Conservation (phyloP, 2,797 vertebrate genomes). For the Tympanoctomys barrerae region DNA sequence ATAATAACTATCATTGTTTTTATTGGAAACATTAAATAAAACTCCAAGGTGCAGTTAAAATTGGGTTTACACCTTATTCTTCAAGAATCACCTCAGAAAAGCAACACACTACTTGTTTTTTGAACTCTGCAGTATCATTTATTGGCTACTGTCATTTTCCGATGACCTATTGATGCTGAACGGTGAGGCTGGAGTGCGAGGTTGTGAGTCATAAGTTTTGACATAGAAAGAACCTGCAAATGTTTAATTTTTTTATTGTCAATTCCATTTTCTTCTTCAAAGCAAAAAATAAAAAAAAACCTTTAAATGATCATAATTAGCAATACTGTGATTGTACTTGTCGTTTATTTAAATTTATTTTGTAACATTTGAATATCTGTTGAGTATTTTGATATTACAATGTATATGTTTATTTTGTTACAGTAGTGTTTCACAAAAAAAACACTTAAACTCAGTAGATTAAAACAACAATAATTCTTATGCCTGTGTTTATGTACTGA, state of each 20-base stretch:
- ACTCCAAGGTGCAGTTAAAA: conserved; percentile 8
- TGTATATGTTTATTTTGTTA: neutral
- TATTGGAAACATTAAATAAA: neutral
- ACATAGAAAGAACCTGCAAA: neutral
- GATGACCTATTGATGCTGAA: neutral
- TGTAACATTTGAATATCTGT: neutral
- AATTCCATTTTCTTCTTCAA: neutral
- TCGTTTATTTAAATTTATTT: conserved; percentile 39
- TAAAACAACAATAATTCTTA: neutral
- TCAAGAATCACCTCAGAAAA: neutral
- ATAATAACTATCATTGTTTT: neutral
- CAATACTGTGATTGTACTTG: neutral
- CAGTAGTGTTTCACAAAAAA: conserved; percentile 5
- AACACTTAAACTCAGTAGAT: neutral
- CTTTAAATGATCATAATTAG: neutral
- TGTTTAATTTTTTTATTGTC: neutral
- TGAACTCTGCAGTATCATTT: neutral
- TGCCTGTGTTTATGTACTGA: neutral
- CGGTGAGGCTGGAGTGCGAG: neutral
- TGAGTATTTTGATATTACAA: neutral
- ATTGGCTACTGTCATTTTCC: neutral
- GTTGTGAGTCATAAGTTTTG: conserved; percentile 37
- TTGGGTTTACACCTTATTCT: neutral
- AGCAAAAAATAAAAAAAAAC: neutral
- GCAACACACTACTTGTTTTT: neutral